These are phyloP conservation scores for Channallabes apus DNA, from an alignment of 2,797 vertebrate species.

Conservation along the genomic window DNA sequence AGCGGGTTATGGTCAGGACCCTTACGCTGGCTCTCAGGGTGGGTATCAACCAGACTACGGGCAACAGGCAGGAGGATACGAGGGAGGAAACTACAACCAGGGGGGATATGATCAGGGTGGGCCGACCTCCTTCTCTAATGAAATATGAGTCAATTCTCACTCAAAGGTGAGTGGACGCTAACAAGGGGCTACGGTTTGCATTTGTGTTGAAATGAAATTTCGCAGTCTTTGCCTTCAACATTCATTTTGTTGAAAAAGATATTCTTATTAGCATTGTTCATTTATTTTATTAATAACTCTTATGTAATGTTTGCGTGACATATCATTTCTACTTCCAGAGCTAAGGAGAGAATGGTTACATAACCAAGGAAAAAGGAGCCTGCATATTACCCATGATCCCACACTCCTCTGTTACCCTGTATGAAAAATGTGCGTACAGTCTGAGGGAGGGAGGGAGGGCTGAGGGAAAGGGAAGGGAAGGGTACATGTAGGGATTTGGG, in stretches of 20 bases:
- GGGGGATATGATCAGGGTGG: conserved; percentile 77
- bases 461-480: conserved; percentile 52
- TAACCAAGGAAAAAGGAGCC: conserved; percentile 63
- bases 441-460: conserved; percentile 54
- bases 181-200: not conserved
- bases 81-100: conserved; percentile 75
- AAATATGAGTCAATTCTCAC: conserved; percentile 77
- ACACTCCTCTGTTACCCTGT: conserved; percentile 65
- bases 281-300: not conserved
- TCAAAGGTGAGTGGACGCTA: conserved; percentile 70
- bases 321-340: conserved; percentile 54
- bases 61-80: conserved; percentile 64
- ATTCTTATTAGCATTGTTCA: not conserved
- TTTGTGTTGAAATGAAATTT: not conserved
- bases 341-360: conserved; percentile 46
- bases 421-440: conserved; percentile 58
- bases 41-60: conserved; percentile 79
- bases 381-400: conserved; percentile 69
- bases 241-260: not conserved
- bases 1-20: conserved; percentile 72
- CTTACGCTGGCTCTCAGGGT: conserved; percentile 73
- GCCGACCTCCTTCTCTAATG: conserved; percentile 89
- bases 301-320: not conserved
- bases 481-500: conserved; percentile 59
- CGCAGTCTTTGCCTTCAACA: not conserved